Conservation (phyloP, 2,888 invertebrate genomes). For the Ypsolopha sequella region DNA sequence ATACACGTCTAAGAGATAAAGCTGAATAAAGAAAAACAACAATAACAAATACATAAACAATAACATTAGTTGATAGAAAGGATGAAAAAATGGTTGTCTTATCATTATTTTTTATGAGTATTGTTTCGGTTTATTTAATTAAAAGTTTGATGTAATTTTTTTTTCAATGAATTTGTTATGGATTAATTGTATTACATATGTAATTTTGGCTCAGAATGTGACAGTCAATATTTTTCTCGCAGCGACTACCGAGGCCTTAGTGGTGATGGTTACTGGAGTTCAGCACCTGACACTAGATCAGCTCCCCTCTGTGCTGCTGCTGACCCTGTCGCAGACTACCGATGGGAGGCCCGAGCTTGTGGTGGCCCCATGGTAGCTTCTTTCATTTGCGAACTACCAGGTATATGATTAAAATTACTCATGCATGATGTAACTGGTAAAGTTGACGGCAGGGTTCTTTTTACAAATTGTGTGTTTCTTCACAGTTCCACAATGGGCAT, state of each 20-base stretch:
- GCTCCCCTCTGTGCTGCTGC: conserved; percentile 80
- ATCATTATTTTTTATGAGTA: no score
- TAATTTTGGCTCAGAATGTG: background rate
- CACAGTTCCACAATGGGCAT: conserved; percentile 83
- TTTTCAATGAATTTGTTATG: no score
- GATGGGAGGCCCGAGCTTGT: conserved; percentile 82
- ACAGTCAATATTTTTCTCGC: background rate
- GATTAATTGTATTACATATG: no score
- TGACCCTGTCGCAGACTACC: conserved; percentile 81
- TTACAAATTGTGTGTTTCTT: conserved; percentile 14
- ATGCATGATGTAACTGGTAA: background rate
- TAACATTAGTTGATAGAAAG: no score
- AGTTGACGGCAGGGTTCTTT: background rate
- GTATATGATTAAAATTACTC: conserved; percentile 44
- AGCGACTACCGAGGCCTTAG: conserved; percentile 73
- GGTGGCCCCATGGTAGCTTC: conserved; percentile 83
- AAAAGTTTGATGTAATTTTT: no score
- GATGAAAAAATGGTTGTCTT: no score
- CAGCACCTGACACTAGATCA: conserved; percentile 71
- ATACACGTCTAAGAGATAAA: no score
- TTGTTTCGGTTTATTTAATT: no score
- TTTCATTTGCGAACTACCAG: conserved; percentile 84
- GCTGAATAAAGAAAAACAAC: no score
- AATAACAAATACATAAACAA: no score
- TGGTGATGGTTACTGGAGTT: conserved; percentile 80